Evolutionary conservation across 2,113 vertebrate species (phyloP).

Genomic region (Apodemus sylvaticus): DNA sequence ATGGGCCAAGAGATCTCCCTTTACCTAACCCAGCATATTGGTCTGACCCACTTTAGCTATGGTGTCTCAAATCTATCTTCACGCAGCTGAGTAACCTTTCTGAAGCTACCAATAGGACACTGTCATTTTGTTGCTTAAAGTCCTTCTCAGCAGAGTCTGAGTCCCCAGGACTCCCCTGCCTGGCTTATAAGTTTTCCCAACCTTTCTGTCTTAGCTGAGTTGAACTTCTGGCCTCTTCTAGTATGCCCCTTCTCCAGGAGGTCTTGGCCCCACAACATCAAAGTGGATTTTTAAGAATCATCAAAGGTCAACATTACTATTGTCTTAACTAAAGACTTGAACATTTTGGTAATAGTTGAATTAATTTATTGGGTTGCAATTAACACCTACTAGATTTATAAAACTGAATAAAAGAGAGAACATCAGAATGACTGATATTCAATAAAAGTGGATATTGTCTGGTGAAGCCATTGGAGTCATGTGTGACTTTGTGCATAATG

Average conservation of each 20-base stretch:
- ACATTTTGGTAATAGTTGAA: background rate
- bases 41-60: rapidly evolving
- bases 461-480: background rate
- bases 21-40: background rate
- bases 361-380: background rate
- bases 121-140: background rate
- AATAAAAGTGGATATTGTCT: background rate
- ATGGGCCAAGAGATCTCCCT: background rate
- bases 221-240: too few species aligned
- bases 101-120: background rate
- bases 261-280: background rate
- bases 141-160: background rate
- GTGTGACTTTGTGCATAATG: rapidly evolving
- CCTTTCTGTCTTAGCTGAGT: background rate
- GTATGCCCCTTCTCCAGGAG: background rate
- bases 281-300: background rate
- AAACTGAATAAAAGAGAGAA: background rate
- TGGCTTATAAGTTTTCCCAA: background rate
- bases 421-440: background rate
- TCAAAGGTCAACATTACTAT: background rate
- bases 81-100: background rate
- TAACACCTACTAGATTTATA: background rate
- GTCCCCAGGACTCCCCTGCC: rapidly evolving
- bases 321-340: background rate
- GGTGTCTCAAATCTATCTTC: background rate